These are phyloP conservation scores for Lepus timidus DNA, from an alignment of 2,113 vertebrate genomes.

Conservation along the genomic window DNA sequence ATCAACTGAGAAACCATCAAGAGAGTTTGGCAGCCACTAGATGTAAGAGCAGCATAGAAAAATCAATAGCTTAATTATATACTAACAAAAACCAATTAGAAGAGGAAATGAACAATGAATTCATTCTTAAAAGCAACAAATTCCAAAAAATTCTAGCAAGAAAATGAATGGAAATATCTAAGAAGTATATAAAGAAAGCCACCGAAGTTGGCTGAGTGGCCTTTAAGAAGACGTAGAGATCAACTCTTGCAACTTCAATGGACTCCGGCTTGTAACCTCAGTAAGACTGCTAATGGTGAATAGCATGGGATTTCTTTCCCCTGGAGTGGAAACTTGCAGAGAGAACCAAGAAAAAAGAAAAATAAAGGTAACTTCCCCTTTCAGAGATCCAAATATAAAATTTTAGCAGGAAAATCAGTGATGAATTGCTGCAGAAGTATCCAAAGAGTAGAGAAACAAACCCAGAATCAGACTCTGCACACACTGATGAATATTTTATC, in stretches of 20 bases:
- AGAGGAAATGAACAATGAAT: conserved; percentile 35
- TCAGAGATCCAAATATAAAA: background rate
- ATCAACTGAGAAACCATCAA: background rate
- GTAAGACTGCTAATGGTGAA: background rate
- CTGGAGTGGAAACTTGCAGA: background rate
- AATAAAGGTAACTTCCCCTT: background rate
- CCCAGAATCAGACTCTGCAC: background rate
- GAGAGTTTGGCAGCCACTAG: background rate
- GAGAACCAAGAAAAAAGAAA: background rate
- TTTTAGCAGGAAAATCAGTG: background rate
- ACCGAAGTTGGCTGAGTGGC: background rate
- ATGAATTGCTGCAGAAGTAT: background rate
- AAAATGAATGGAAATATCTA: background rate
- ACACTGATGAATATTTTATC: background rate
- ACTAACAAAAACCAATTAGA: conserved; percentile 21
- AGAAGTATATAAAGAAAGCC: conserved; percentile 15
- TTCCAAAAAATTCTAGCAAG: conserved; percentile 22
- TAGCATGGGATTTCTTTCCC: background rate
- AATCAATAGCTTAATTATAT: conserved; percentile 24
- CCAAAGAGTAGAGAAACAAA: background rate
- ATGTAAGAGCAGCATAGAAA: background rate
- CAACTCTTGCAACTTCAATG: background rate
- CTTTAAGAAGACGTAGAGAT: background rate
- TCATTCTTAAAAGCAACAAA: conserved; percentile 41
- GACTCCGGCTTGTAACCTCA: background rate